Evolutionary conservation across 1,140 invertebrate genomes (phyloP).

Genomic region (Anoplophora glabripennis): DNA sequence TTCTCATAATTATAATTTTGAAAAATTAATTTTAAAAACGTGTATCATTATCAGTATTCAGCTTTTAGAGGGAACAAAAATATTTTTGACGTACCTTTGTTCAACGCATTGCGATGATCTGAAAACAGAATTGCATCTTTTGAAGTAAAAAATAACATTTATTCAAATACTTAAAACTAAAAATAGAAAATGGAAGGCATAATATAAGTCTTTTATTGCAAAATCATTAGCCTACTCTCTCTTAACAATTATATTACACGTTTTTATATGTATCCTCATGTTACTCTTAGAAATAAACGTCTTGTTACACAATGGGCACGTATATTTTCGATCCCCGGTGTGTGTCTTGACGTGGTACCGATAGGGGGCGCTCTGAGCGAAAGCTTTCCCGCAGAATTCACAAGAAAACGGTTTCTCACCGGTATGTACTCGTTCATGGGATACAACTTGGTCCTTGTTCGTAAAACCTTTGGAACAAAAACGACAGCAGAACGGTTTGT

Average conservation of each 20-base stretch:
- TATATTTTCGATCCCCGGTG: constrained; percentile 73
- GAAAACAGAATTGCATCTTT: not conserved
- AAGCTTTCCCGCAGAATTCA: constrained; percentile 69
- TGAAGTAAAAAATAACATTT: constrained; percentile 7
- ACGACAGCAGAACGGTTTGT: constrained; percentile 70
- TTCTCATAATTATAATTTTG: too few species aligned
- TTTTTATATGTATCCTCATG: constrained; percentile 61
- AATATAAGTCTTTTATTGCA: constrained; percentile 17
- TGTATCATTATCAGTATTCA: too few species aligned
- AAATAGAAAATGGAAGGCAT: constrained; percentile 22
- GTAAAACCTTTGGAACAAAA: constrained; percentile 65
- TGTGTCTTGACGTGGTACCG: constrained; percentile 58
- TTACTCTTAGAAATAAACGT: constrained; percentile 62
- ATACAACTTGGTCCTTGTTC: constrained; percentile 57
- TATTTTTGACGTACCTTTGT: too few species aligned
- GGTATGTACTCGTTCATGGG: constrained; percentile 63
- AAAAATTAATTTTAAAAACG: too few species aligned
- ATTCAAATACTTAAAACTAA: not conserved
- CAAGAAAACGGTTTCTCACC: constrained; percentile 66
- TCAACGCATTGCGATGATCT: too few species aligned
- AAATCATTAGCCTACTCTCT: not conserved
- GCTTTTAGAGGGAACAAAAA: too few species aligned
- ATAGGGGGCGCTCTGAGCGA: constrained; percentile 70
- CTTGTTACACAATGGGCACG: constrained; percentile 66
- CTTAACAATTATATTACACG: constrained; percentile 34